Conservation (phyloP, 2,113 vertebrate genomes). For the Upupa epops region DNA sequence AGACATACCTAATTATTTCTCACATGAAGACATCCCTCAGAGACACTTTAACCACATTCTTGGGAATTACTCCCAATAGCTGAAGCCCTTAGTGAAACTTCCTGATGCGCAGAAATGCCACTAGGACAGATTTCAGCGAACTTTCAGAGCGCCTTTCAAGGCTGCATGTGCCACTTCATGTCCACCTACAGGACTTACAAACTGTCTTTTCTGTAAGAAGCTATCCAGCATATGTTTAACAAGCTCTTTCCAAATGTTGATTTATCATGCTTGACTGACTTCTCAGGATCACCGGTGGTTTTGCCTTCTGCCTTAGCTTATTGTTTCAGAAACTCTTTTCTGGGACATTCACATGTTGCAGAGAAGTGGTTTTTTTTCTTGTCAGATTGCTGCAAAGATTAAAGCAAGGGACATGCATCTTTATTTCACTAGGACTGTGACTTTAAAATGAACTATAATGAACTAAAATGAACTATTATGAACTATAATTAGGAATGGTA, state of each 20-base stretch:
- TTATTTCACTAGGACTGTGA: neutral
- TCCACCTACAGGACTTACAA: neutral
- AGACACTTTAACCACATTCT: neutral
- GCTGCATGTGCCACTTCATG: constrained; percentile 7
- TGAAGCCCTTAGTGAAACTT: neutral
- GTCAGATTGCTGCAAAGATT: constrained; percentile 61
- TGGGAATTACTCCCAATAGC: neutral
- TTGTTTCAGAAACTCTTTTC: constrained; percentile 71
- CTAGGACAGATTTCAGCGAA: neutral
- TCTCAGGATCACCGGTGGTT: constrained; percentile 40
- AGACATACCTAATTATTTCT: neutral
- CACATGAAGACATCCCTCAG: neutral
- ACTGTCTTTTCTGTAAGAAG: neutral
- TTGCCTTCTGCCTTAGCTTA: constrained; percentile 34
- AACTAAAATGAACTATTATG: neutral
- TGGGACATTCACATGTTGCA: constrained; percentile 76
- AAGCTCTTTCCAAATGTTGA: neutral
- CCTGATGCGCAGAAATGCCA: neutral
- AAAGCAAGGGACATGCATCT: neutral
- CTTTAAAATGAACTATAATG: neutral
- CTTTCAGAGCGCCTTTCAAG: neutral
- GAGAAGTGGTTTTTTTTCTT: constrained; percentile 68
- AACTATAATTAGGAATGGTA: neutral
- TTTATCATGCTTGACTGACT: constrained; percentile 75
- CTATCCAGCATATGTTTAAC: neutral